Evolutionary conservation across 2,797 vertebrate genomes (phyloP).

Genomic region (Buceros bicornis): DNA sequence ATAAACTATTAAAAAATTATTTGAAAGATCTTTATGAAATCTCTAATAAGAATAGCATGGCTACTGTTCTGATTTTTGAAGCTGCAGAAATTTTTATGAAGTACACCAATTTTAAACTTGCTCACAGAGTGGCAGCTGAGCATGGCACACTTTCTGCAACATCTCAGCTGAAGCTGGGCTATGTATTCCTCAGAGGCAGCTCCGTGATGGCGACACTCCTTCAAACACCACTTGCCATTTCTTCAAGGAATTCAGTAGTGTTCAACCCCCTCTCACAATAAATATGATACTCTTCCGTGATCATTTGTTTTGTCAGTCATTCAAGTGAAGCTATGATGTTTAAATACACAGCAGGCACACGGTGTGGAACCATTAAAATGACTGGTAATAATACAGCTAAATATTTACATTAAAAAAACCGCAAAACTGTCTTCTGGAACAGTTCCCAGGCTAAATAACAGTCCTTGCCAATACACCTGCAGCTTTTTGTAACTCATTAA

Average conservation of each 20-base stretch:
- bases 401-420: slow-evolving; percentile 67
- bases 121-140: not conserved
- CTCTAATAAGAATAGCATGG: not conserved
- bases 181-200: not conserved
- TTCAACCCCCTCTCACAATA: slow-evolving; percentile 22
- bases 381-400: slow-evolving; percentile 61
- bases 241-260: slow-evolving; percentile 15
- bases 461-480: slow-evolving; percentile 78
- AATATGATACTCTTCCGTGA: slow-evolving; percentile 49
- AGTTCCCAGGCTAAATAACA: slow-evolving; percentile 42
- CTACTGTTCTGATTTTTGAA: not conserved
- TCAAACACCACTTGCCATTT: slow-evolving; percentile 35
- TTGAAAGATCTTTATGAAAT: not conserved
- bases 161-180: not conserved
- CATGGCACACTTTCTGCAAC: not conserved
- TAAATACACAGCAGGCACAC: slow-evolving; percentile 22
- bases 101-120: not conserved
- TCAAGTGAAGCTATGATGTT: slow-evolving; percentile 42
- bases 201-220: not conserved
- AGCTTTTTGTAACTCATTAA: slow-evolving; percentile 78
- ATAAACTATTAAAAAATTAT: not conserved
- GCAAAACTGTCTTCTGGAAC: slow-evolving; percentile 66
- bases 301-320: slow-evolving; percentile 62
- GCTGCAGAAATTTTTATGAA: not conserved
- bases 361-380: slow-evolving; percentile 40